phyloP scores from a whole-genome alignment of 2,888 invertebrate species.

The Arctia plantaginis region DNA sequence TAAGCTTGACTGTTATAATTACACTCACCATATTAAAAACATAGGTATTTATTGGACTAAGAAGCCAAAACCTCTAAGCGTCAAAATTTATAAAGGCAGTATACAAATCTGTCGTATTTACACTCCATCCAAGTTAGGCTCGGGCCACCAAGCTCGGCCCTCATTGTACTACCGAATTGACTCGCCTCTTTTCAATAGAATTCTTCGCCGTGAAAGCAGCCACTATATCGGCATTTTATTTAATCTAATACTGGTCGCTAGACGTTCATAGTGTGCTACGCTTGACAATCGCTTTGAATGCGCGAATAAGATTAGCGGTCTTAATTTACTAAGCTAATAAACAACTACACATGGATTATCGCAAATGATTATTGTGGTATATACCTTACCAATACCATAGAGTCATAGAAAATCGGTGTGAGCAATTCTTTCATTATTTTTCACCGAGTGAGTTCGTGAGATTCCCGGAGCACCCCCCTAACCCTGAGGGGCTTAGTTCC shows the following conservation, averaged over 20 bases:
- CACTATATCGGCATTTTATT: slow-evolving; percentile 73
- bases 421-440: too few species aligned
- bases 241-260: slow-evolving; percentile 76
- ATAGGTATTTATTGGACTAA: background rate
- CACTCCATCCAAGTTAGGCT: slow-evolving; percentile 25
- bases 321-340: background rate
- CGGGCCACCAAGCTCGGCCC: slow-evolving; percentile 49
- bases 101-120: background rate
- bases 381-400: too few species aligned
- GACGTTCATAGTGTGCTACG: slow-evolving; percentile 71
- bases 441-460: too few species aligned
- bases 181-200: slow-evolving; percentile 71
- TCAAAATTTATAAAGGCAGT: slow-evolving; percentile 29
- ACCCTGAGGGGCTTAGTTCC: too few species aligned
- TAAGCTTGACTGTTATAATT: background rate
- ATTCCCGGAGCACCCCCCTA: too few species aligned
- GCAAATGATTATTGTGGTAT: background rate
- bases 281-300: slow-evolving; percentile 56
- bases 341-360: background rate
- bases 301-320: background rate
- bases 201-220: slow-evolving; percentile 75
- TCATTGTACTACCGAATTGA: slow-evolving; percentile 81
- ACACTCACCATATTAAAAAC: background rate
- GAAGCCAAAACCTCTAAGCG: slow-evolving; percentile 32
- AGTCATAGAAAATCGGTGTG: background rate